A percentile compares a stretch with the other conserved stretches of the same genome.
Conservation (phyloP, 2,797 vertebrate genomes). For the Channallabes apus region DNA sequence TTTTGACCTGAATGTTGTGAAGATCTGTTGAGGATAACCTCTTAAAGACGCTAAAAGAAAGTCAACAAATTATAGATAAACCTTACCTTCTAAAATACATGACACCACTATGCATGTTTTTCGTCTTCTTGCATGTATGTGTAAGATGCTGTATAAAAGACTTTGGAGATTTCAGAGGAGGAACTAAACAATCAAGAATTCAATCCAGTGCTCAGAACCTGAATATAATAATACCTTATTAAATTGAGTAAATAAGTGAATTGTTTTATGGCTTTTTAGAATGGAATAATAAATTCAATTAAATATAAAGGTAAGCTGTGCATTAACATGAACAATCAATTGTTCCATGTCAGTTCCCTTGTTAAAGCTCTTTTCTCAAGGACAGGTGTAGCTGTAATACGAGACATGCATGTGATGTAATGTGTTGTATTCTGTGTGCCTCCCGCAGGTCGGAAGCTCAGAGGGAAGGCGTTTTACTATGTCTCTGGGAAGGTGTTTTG, state of each 20-base stretch:
- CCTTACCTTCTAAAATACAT: too few species aligned
- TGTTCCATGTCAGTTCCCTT: neutral
- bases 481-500: constrained; percentile 96
- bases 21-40: too few species aligned
- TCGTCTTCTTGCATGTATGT: too few species aligned
- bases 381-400: constrained; percentile 3
- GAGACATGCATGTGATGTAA: neutral
- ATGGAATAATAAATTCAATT: neutral
- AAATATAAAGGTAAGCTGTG: neutral
- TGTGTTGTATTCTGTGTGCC: constrained; percentile 27
- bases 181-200: neutral
- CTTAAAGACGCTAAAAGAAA: too few species aligned
- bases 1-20: too few species aligned
- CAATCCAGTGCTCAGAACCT: neutral
- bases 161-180: neutral
- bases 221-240: neutral
- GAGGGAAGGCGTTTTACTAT: constrained; percentile 98
- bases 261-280: too few species aligned
- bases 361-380: neutral
- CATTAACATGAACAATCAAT: neutral
- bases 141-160: neutral
- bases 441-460: constrained; percentile 83
- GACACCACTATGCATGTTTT: too few species aligned
- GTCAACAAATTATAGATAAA: too few species aligned
- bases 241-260: neutral